A percentile compares a stretch with the other conserved stretches of the same genome.
These are phyloP conservation scores for Metallyticus violacea DNA, from an alignment of 2,888 invertebrate genomes.

Conservation along the genomic window DNA sequence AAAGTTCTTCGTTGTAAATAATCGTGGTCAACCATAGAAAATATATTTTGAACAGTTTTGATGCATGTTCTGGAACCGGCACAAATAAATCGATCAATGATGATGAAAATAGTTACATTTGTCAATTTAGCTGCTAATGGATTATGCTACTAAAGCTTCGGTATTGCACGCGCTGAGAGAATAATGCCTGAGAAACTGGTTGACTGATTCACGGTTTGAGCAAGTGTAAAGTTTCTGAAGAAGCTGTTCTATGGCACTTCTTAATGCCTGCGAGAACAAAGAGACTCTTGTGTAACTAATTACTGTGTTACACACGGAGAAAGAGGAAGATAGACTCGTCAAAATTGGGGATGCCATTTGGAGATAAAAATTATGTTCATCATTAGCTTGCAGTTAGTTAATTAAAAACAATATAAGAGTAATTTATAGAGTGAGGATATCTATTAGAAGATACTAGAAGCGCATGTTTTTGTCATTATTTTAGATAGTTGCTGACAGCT, in stretches of 20 bases:
- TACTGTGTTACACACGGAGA: neutral
- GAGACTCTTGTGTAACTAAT: neutral
- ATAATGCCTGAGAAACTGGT: neutral
- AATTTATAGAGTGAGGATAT: too few species aligned
- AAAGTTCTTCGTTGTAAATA: too few species aligned
- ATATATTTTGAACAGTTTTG: too few species aligned
- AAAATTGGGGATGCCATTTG: neutral
- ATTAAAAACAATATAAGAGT: too few species aligned
- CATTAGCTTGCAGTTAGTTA: neutral
- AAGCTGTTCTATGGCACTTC: neutral
- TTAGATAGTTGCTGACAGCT: too few species aligned
- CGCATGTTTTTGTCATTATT: too few species aligned
- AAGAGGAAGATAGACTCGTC: neutral
- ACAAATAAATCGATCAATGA: too few species aligned
- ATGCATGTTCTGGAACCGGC: too few species aligned
- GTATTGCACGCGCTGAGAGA: neutral
- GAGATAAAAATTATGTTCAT: neutral
- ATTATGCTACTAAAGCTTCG: neutral
- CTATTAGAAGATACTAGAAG: too few species aligned
- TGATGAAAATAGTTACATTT: too few species aligned
- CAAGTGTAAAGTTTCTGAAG: neutral
- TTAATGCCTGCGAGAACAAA: too few species aligned
- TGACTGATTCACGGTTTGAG: neutral
- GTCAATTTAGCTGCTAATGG: neutral
- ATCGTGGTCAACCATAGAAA: too few species aligned